phyloP scores from a whole-genome alignment of 2,888 invertebrate species.

The Dasypolia templi region DNA sequence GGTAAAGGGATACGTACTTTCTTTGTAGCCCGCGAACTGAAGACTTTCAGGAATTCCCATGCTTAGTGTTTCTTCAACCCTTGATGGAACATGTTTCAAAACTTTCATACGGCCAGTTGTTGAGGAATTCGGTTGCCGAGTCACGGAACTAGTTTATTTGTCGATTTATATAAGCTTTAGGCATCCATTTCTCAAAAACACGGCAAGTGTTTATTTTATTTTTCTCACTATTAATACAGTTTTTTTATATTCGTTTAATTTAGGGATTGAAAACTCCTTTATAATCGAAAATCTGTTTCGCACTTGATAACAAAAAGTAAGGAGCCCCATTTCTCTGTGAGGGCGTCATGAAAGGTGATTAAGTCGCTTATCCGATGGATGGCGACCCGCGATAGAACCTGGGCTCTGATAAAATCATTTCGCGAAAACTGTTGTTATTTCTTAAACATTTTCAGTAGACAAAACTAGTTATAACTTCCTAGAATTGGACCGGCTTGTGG shows the following conservation, averaged over 20 bases:
- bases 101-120: not conserved
- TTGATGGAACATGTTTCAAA: slow-evolving; percentile 6
- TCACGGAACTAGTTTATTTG: not conserved
- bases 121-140: not conserved
- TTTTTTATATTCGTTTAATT: not conserved
- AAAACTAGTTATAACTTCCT: slow-evolving; percentile 6
- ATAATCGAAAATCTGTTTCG: slow-evolving; percentile 24
- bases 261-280: not conserved
- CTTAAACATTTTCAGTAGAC: not conserved
- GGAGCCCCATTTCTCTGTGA: not conserved
- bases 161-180: no score
- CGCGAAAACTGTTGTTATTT: slow-evolving; percentile 24
- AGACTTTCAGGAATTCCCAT: slow-evolving; percentile 4
- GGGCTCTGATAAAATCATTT: slow-evolving; percentile 26
- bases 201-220: not conserved
- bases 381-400: slow-evolving; percentile 20
- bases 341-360: slow-evolving; percentile 20
- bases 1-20: not conserved
- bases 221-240: not conserved
- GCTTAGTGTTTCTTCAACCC: slow-evolving; percentile 15
- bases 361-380: slow-evolving; percentile 36
- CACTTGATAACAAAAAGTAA: slow-evolving; percentile 35
- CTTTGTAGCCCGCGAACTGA: not conserved
- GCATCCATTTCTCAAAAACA: not conserved
- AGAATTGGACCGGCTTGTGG: not conserved